These are phyloP conservation scores for Mobula hypostoma DNA, from an alignment of 2,113 vertebrate species.

Conservation along the genomic window DNA sequence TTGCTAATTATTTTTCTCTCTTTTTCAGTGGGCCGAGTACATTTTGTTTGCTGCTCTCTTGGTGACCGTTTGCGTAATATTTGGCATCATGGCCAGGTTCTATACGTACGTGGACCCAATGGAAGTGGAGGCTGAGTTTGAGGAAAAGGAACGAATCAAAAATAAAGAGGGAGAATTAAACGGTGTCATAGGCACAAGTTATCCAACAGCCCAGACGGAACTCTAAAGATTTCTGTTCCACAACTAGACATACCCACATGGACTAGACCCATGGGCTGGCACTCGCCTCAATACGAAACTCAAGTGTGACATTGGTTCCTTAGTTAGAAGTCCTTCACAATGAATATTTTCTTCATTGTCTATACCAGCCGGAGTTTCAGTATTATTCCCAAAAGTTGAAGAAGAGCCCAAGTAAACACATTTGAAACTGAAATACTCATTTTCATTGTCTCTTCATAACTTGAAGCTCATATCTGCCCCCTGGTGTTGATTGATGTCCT, in stretches of 20 bases:
- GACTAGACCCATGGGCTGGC: too few relatives aligned
- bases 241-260: neutral
- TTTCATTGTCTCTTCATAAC: neutral
- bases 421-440: neutral
- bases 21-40: slow-evolving; percentile 81
- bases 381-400: neutral
- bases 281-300: neutral
- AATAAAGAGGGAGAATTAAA: neutral
- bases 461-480: neutral
- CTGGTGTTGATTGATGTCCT: neutral
- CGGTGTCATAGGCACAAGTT: too few relatives aligned
- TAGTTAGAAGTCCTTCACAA: neutral
- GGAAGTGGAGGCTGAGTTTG: slow-evolving; percentile 73
- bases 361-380: neutral
- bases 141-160: slow-evolving; percentile 49
- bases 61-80: slow-evolving; percentile 73
- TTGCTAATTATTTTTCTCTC: slow-evolving; percentile 25
- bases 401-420: neutral
- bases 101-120: slow-evolving; percentile 81
- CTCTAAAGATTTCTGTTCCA: neutral
- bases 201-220: neutral
- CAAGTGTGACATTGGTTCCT: neutral
- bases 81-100: slow-evolving; percentile 81
- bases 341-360: neutral
- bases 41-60: slow-evolving; percentile 80